Conservation (phyloP, 2,797 vertebrate genomes). For the Pseudomugil gertrudae region DNA sequence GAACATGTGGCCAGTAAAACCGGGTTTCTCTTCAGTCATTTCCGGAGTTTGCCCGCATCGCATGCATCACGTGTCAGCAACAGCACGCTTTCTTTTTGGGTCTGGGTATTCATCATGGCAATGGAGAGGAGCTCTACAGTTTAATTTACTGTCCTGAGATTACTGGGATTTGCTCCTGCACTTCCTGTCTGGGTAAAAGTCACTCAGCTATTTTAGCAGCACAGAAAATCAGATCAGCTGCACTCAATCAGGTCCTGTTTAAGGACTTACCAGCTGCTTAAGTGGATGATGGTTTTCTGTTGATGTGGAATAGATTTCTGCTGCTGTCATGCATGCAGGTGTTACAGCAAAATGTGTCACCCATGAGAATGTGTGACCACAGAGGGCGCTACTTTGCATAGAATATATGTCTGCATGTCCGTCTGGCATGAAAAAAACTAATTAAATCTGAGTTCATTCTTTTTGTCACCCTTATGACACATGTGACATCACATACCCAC, state of each 20-base stretch:
- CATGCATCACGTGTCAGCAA: no score
- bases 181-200: slow-evolving; percentile 46
- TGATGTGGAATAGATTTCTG: background rate
- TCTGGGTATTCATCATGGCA: background rate
- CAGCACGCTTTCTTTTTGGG: background rate
- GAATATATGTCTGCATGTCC: no score
- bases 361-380: no score
- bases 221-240: slow-evolving; percentile 25
- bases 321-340: background rate
- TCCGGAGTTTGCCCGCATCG: no score
- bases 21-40: no score
- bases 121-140: slow-evolving; percentile 12
- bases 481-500: no score
- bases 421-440: no score
- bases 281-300: slow-evolving; percentile 1
- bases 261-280: slow-evolving; percentile 14
- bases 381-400: no score
- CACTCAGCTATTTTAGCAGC: slow-evolving; percentile 51
- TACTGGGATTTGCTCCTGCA: slow-evolving; percentile 56
- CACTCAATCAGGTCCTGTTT: background rate
- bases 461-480: no score
- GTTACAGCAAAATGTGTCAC: no score
- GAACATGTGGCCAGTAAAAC: background rate
- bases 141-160: slow-evolving; percentile 60
- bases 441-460: no score